phyloP scores from a whole-genome alignment of 2,888 invertebrate genomes.

The Pachydiplax longipennis region DNA sequence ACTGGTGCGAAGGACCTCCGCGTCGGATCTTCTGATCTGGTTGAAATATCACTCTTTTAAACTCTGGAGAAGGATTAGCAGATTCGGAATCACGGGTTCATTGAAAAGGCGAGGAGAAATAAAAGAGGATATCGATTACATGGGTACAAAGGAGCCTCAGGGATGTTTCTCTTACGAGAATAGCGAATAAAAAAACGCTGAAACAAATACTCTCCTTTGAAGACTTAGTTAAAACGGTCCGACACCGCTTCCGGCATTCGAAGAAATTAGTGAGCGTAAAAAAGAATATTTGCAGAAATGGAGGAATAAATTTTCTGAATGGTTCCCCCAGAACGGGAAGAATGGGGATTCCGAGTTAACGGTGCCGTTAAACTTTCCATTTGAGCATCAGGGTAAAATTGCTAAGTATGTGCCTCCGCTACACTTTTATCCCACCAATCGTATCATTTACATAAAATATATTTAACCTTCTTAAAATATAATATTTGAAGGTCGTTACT shows the following conservation, averaged over 20 bases:
- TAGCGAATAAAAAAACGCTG: background rate
- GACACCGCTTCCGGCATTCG: background rate
- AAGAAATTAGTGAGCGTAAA: background rate
- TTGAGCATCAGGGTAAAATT: too few relatives aligned
- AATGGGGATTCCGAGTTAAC: too few relatives aligned
- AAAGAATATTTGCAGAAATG: background rate
- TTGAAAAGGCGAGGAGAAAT: background rate
- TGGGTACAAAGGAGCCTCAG: background rate
- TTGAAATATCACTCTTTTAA: background rate
- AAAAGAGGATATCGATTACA: background rate
- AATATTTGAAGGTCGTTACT: too few relatives aligned
- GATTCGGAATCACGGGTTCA: background rate
- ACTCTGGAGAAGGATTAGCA: background rate
- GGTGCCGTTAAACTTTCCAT: too few relatives aligned
- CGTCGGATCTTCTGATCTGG: background rate
- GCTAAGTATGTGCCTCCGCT: too few relatives aligned
- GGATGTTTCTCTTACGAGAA: background rate
- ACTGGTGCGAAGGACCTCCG: background rate
- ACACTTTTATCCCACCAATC: too few relatives aligned
- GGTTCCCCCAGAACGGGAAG: too few relatives aligned
- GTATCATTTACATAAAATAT: too few relatives aligned
- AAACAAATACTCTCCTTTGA: background rate
- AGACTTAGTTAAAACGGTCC: background rate
- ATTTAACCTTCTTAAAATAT: too few relatives aligned
- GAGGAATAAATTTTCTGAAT: too few relatives aligned